Evolutionary conservation across 92 coral and sea anemone genomes (phyloP), one percentile per base, ranked within the genome.

Genomic region (Palythoa grandiflora): DNA sequence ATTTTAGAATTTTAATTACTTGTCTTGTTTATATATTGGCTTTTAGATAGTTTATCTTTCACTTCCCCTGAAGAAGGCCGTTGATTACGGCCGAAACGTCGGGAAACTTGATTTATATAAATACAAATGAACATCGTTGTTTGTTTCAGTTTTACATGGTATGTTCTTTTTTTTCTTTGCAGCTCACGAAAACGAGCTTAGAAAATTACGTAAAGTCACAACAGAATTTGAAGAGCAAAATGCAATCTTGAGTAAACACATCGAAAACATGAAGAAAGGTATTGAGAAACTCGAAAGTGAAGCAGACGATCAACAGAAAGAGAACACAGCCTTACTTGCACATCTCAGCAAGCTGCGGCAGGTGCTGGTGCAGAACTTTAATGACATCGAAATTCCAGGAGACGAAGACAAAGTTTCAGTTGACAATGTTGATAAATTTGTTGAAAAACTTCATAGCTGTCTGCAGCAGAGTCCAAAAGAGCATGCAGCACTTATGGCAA

Each of bases 171-270:
- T 66, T 59, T 89, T 71, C 71, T 83, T 28, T 88, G 71, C 88
- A 92, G 99, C 92, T 84, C 99, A 96, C 12, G 99, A 97, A 90
- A 94, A 94, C 76, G 99, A 97, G 78, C 96, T 97, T 40, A 87
- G 98, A 87, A 97, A 94, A 88, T 93, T 97, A n/a, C 95, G 99
- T 57, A 97, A 95, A 70, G 94, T 95, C 12, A 97, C 94, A 93
- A 95, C 95, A 40, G 99, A 97, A 73, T 97, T 92, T 92, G 99
- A 97, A 86, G 99, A 95, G 88, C 99, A 97, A 92, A 97, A 97
- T 91, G 99, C 98, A 14, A 97, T 97, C 73, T 93, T 97, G 65
- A 97, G 98, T 57, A 97, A 97, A 86, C 99, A 97, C 86, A 97
- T 97, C 80, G 99, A 97, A 87, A 97, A 97, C 91, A 95, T 97